Conservation (phyloP, 2,888 invertebrate genomes). For the Tipula unca region DNA sequence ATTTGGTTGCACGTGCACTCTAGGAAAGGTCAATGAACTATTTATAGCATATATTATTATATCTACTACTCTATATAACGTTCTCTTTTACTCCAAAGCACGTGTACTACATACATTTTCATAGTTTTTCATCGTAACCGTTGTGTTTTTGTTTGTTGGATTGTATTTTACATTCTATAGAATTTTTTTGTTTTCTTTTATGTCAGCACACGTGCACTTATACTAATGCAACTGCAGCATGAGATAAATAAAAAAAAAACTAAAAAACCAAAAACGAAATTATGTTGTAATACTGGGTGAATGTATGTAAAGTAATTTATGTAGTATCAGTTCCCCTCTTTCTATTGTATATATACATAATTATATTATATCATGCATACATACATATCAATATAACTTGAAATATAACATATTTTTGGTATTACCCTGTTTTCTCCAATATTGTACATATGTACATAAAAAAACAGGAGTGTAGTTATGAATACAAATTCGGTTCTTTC, state of each 20-base stretch:
- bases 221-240: neutral
- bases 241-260: neutral
- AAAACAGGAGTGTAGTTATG: neutral
- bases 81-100: neutral
- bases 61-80: neutral
- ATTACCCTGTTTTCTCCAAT: neutral
- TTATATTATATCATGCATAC: no score
- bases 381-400: neutral
- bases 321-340: neutral
- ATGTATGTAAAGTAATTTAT: neutral
- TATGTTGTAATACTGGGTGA: neutral
- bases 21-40: neutral
- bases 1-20: neutral
- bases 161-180: neutral
- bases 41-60: neutral
- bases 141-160: neutral
- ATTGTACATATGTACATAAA: neutral
- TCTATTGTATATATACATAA: no score
- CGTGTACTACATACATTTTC: neutral
- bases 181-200: neutral
- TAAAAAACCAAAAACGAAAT: neutral
- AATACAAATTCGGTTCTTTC: neutral
- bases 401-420: neutral
- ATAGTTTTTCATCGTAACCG: neutral
- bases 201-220: neutral